Evolutionary conservation across 1,140 invertebrate genomes (phyloP).

Genomic region (Zaprionus africanus): DNA sequence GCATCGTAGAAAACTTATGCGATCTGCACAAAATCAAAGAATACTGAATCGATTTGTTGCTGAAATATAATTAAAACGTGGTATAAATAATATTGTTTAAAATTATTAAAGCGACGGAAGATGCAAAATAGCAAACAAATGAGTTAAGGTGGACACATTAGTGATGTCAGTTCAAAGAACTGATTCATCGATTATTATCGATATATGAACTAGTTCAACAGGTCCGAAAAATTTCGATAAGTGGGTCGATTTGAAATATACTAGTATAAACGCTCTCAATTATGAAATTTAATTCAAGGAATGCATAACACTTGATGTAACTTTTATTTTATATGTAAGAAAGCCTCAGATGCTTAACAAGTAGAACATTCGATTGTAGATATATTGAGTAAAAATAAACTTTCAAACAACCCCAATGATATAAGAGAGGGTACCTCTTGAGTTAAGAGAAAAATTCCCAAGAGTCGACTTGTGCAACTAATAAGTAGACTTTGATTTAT

Average conservation of each 20-base stretch:
- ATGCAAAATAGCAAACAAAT: neutral
- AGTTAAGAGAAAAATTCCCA: slow-evolving; percentile 34
- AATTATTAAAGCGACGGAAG: neutral
- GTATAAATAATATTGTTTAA: neutral
- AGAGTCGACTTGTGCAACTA: neutral
- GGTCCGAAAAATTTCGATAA: neutral
- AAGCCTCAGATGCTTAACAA: neutral
- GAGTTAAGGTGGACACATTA: neutral
- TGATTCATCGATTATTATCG: neutral
- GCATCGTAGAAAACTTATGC: neutral
- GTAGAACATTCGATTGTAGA: neutral
- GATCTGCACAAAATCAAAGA: neutral
- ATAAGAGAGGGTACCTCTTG: neutral
- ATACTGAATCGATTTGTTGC: neutral
- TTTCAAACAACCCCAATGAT: slow-evolving; percentile 25
- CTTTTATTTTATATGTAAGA: no score
- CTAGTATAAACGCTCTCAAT: neutral
- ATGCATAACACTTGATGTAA: no score
- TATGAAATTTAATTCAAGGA: neutral
- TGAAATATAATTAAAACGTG: neutral
- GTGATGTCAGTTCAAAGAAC: neutral
- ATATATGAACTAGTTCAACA: neutral
- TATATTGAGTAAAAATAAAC: neutral
- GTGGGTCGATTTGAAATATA: neutral
- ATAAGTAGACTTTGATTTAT: neutral